These are phyloP conservation scores for Scalopus aquaticus DNA, from an alignment of 2,113 vertebrate genomes.

Conservation along the genomic window DNA sequence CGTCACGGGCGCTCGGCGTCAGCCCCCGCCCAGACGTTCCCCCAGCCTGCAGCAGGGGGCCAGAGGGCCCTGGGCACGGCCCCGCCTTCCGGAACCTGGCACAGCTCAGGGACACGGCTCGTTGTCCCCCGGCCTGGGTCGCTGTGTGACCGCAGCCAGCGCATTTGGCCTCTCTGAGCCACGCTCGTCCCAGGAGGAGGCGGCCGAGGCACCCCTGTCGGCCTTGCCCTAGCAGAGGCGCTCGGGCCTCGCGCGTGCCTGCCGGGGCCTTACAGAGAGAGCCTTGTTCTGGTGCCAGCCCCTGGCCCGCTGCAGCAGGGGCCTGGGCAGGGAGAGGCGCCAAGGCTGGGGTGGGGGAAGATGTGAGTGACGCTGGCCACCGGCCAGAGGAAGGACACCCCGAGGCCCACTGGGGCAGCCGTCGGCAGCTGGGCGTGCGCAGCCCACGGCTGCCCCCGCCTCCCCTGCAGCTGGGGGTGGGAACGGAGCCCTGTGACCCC, in stretches of 20 bases:
- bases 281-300: slow-evolving; percentile 45
- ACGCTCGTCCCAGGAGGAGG: not conserved
- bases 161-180: not conserved
- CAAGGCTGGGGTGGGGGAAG: fast-evolving
- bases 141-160: not conserved
- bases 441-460: not conserved
- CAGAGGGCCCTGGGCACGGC: not conserved
- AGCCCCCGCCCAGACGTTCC: no score
- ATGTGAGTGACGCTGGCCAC: not conserved
- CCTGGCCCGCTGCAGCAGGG: not conserved
- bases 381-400: not conserved
- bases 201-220: fast-evolving
- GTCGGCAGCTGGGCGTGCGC: not conserved
- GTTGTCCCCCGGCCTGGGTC: fast-evolving
- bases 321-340: not conserved
- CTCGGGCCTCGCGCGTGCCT: not conserved
- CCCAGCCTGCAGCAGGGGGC: no score
- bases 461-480: not conserved
- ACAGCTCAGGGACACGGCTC: not conserved
- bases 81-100: not conserved
- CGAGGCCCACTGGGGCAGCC: not conserved
- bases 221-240: not conserved
- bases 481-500: not conserved
- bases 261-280: slow-evolving; percentile 27
- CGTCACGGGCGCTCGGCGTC: no score